Evolutionary conservation across 2,888 invertebrate species (phyloP).

Genomic region (Cantharis rufa): DNA sequence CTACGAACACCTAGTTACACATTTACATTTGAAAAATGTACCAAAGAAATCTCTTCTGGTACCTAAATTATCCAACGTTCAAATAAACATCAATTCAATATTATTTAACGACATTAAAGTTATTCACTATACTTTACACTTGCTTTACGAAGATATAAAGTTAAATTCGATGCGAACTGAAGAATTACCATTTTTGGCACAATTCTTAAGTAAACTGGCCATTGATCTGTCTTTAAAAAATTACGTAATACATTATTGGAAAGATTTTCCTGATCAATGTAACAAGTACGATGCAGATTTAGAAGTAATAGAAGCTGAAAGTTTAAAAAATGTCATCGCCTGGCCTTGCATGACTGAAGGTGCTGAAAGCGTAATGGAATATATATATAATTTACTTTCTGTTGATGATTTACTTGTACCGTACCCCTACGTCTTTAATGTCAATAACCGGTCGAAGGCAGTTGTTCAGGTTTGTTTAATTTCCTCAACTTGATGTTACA

Average conservation of each 20-base stretch:
- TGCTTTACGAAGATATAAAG: slow-evolving; percentile 91
- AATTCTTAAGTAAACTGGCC: slow-evolving; percentile 75
- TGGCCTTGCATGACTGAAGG: slow-evolving; percentile 66
- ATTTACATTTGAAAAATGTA: slow-evolving; percentile 47
- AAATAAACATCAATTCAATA: slow-evolving; percentile 67
- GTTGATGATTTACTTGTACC: slow-evolving; percentile 59
- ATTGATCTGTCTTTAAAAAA: slow-evolving; percentile 72
- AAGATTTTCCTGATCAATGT: slow-evolving; percentile 77
- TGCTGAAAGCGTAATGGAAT: slow-evolving; percentile 74
- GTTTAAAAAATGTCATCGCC: slow-evolving; percentile 62
- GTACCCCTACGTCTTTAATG: slow-evolving; percentile 74
- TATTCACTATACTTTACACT: slow-evolving; percentile 79
- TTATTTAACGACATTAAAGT: slow-evolving; percentile 76
- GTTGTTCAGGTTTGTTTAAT: slow-evolving; percentile 69
- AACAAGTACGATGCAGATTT: slow-evolving; percentile 45
- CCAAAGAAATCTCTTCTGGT: slow-evolving; percentile 30
- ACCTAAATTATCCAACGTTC: slow-evolving; percentile 48
- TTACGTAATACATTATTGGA: slow-evolving; percentile 81
- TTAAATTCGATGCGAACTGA: slow-evolving; percentile 72
- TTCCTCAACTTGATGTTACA: neutral
- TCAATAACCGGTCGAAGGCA: slow-evolving; percentile 74
- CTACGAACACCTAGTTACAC: slow-evolving; percentile 54
- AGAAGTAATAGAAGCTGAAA: neutral
- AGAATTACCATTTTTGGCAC: slow-evolving; percentile 69
- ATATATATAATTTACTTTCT: slow-evolving; percentile 67